phyloP scores from a whole-genome alignment of 2,888 invertebrate genomes.

The Morpho achilles region DNA sequence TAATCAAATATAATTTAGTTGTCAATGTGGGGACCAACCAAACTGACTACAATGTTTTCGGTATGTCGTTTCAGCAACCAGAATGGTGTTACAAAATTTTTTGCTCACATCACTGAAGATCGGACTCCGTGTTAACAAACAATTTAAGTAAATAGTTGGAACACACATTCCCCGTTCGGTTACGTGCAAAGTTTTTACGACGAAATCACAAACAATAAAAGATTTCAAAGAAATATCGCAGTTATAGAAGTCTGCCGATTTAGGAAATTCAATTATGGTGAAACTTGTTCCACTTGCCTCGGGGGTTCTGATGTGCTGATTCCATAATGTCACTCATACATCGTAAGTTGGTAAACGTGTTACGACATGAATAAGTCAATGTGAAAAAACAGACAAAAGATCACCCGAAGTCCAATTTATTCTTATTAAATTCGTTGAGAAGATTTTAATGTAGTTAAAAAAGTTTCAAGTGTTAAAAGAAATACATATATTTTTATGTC shows the following conservation, averaged over 20 bases:
- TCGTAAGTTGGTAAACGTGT: conserved; percentile 50
- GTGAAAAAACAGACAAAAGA: conserved; percentile 31
- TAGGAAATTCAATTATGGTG: conserved; percentile 48
- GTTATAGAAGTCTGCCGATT: conserved; percentile 36
- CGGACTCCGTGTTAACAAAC: conserved; percentile 57
- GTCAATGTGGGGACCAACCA: neutral
- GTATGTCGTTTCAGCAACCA: conserved; percentile 18
- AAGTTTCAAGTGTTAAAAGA: conserved; percentile 9
- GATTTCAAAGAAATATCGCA: conserved; percentile 29
- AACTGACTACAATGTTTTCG: conserved; percentile 4
- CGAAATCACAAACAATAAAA: conserved; percentile 25
- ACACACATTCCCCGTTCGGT: conserved; percentile 21
- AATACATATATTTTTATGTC: conserved; percentile 5
- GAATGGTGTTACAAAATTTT: conserved; percentile 28
- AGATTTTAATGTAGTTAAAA: conserved; percentile 26
- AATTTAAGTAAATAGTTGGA: conserved; percentile 39
- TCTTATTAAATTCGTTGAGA: conserved; percentile 29
- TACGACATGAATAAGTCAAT: conserved; percentile 48
- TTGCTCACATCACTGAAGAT: conserved; percentile 32
- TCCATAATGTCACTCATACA: conserved; percentile 54
- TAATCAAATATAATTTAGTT: no score
- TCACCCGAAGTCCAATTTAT: conserved; percentile 24
- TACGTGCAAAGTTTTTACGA: conserved; percentile 28
- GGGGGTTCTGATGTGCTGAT: conserved; percentile 51
- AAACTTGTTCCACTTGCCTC: conserved; percentile 42